phyloP scores from a whole-genome alignment of 2,888 invertebrate species.

The Brachylomia viminalis region DNA sequence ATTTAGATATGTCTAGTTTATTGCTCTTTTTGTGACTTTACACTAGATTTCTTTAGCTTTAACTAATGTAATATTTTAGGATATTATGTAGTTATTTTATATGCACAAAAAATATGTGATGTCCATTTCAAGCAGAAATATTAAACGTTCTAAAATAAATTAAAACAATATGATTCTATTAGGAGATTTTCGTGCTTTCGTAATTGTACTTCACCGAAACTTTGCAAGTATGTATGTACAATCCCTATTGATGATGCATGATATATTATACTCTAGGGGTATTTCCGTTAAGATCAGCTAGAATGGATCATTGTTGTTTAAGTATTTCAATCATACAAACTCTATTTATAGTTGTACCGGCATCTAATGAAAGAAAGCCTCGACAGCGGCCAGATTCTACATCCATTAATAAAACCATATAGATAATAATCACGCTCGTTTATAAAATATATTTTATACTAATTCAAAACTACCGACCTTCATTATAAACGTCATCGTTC shows the following conservation, averaged over 20 bases:
- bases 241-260: background rate
- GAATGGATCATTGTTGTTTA: conserved; percentile 40
- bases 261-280: background rate
- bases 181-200: too few species aligned
- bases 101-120: background rate
- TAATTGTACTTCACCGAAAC: background rate
- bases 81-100: background rate
- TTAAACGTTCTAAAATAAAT: background rate
- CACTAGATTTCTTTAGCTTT: background rate
- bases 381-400: conserved; percentile 66
- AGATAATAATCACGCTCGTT: conserved; percentile 80
- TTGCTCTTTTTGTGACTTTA: background rate
- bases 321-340: conserved; percentile 50
- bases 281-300: background rate
- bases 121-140: background rate
- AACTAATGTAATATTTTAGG: background rate
- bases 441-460: conserved; percentile 80
- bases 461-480: conserved; percentile 86
- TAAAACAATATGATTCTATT: too few species aligned
- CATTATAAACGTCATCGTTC: conserved; percentile 88
- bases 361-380: conserved; percentile 58
- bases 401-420: conserved; percentile 77
- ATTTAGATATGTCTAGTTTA: conserved; percentile 18
- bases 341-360: conserved; percentile 50
- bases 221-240: background rate